A percentile compares a stretch with the other conserved stretches of the same genome.
Conservation (phyloP, 2,113 vertebrate species). For the Macroglossus sobrinus region DNA sequence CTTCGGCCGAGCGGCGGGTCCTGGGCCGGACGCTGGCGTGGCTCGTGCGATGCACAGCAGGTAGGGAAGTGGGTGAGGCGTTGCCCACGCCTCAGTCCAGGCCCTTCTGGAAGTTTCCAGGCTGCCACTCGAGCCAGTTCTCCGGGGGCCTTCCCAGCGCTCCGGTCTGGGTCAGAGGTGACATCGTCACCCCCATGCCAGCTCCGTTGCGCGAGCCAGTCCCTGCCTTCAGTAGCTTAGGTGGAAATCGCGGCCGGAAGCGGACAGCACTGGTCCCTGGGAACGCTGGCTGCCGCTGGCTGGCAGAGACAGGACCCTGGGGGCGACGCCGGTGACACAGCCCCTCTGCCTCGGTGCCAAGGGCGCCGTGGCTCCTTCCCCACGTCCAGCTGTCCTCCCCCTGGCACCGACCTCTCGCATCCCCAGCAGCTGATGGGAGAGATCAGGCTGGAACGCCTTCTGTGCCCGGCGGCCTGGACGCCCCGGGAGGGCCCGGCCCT, state of each 20-base stretch:
- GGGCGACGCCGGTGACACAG: neutral
- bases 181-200: neutral
- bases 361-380: neutral
- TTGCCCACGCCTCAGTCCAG: neutral
- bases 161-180: neutral
- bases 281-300: neutral
- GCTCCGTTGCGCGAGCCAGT: neutral
- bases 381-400: conserved; percentile 27
- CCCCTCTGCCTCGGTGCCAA: neutral
- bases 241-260: neutral
- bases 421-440: conserved; percentile 60
- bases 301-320: neutral
- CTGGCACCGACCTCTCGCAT: conserved; percentile 29
- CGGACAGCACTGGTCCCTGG: too few relatives aligned
- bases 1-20: neutral
- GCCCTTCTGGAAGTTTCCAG: neutral
- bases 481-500: neutral
- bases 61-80: neutral
- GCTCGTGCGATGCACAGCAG: neutral
- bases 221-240: too few relatives aligned
- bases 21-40: neutral
- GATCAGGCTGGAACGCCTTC: conserved; percentile 66
- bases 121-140: neutral
- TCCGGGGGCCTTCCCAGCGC: neutral
- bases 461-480: neutral